Percentiles rank a stretch among this genome's conserved stretches.
phyloP scores from a whole-genome alignment of 2,797 vertebrate genomes.

The Anisognathus igniventris region DNA sequence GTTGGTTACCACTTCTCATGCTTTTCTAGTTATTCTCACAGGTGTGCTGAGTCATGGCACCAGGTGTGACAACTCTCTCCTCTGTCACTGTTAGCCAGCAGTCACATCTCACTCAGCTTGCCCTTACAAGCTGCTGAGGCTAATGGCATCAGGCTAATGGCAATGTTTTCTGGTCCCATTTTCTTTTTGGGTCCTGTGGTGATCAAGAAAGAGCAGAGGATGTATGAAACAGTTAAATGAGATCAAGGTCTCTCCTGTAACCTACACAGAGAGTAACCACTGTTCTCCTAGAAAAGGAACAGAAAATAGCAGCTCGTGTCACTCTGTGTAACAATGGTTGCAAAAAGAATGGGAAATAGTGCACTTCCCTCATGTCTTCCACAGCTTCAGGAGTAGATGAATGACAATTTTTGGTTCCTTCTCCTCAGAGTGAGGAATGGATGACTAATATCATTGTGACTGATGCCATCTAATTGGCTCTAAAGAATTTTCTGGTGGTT shows the following conservation, averaged over 20 bases:
- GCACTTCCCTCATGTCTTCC: neutral
- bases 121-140: neutral
- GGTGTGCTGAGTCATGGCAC: neutral
- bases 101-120: neutral
- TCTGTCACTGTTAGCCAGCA: neutral
- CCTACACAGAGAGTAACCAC: neutral
- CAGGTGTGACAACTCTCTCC: neutral
- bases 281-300: neutral
- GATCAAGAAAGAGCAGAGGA: neutral
- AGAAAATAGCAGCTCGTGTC: conserved; percentile 25
- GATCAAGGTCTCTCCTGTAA: neutral
- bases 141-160: neutral
- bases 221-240: neutral
- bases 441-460: conserved; percentile 68
- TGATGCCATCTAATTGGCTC: conserved; percentile 31
- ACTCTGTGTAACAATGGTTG: neutral
- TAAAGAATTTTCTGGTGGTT: conserved; percentile 14
- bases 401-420: conserved; percentile 50
- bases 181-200: neutral
- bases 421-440: neutral
- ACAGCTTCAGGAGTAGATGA: conserved; percentile 21
- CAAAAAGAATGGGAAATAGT: conserved; percentile 10
- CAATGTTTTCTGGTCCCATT: neutral
- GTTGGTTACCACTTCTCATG: neutral
- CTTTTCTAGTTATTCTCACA: neutral